Base-by-base conservation (phyloP, 2,113 vertebrate species). In the Cyphomyrus discorhynchus region DNA sequence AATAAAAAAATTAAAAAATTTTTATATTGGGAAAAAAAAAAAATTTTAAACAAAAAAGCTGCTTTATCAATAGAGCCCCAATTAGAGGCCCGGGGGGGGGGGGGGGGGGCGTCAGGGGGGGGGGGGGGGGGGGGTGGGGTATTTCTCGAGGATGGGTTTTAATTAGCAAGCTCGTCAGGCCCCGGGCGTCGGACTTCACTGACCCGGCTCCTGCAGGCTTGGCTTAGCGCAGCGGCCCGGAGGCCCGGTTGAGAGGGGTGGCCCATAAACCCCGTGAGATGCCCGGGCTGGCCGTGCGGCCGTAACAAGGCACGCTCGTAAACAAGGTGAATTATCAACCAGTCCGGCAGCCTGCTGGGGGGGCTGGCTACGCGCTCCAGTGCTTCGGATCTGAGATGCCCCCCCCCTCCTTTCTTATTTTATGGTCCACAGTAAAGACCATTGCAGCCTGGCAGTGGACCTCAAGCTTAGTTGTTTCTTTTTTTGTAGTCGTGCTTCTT, bases 151-250 rank as follows among this genome's bases (percentile, higher is more conserved):
- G 27, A 46, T 24, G 39, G 39, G 39, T 27, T 91, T 92, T 92
- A 93, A 95, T 95, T 94, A 94, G 92, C 93, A 93, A 88, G 93
- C 92, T 91, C 94, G 94, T 95, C 94, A 93, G 91, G 92, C 90
- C 70, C 45, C 70, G 90, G 91, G 91, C 91, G 93, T 93, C 91
- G 92, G 91, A 92, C 91, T 92, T 91, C 93, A 93, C 94, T 95
- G 93, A 94, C 89, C 90, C 70, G 92, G 91, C 93, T 66, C n/a
- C 24, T 27, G 58, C 58, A 92, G 92, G 93, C 92, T 77, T 87
- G 92, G 93, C 92, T 77, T 87, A 90, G 90, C 88, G 53, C 90
- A 90, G 47, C 3, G 50, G 31, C 15, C 31, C 17, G 3, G 46
- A 1, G 82, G 87, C 35, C 53, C 35, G 31, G 9, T 24, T 88